These are phyloP conservation scores for Sarcophaga caerulescens DNA, from an alignment of 2,888 invertebrate genomes.

Conservation along the genomic window DNA sequence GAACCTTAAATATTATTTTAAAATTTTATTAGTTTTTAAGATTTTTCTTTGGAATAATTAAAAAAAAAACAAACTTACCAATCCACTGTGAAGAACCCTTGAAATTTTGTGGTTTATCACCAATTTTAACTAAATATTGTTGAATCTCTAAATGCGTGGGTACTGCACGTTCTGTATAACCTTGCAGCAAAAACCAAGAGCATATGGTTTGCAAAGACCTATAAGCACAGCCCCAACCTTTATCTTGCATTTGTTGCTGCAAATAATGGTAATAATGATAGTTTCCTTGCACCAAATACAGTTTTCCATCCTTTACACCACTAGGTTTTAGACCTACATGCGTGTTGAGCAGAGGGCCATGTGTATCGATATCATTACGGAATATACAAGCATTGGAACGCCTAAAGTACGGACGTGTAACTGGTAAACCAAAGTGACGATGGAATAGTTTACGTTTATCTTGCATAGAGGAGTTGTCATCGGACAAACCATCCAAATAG, in stretches of 20 bases:
- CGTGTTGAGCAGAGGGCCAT: slow-evolving; percentile 86
- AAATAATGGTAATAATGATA: slow-evolving; percentile 98
- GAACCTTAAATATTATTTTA: slow-evolving; percentile 83
- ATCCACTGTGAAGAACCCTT: slow-evolving; percentile 98
- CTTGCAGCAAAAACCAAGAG: slow-evolving; percentile 97
- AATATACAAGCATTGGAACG: slow-evolving; percentile 86
- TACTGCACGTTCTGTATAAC: slow-evolving; percentile 88
- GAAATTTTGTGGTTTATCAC: slow-evolving; percentile 94
- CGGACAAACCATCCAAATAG: slow-evolving; percentile 85
- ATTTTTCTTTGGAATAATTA: background rate
- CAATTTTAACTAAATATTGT: slow-evolving; percentile 95
- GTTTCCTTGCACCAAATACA: slow-evolving; percentile 88
- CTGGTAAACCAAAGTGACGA: slow-evolving; percentile 86
- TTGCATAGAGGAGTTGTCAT: slow-evolving; percentile 86
- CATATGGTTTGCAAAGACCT: slow-evolving; percentile 97
- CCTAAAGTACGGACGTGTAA: slow-evolving; percentile 88
- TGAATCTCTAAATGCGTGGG: slow-evolving; percentile 95
- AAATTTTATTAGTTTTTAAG: background rate
- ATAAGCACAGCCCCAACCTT: slow-evolving; percentile 99
- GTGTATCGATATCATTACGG: slow-evolving; percentile 80
- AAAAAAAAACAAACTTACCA: slow-evolving; percentile 78
- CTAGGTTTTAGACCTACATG: slow-evolving; percentile 83
- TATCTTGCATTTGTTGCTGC: slow-evolving; percentile 96
- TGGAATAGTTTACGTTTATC: slow-evolving; percentile 86
- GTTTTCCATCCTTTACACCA: slow-evolving; percentile 81